These are phyloP conservation scores for Drosophila ambigua DNA, from an alignment of 1,140 invertebrate genomes.

Conservation along the genomic window DNA sequence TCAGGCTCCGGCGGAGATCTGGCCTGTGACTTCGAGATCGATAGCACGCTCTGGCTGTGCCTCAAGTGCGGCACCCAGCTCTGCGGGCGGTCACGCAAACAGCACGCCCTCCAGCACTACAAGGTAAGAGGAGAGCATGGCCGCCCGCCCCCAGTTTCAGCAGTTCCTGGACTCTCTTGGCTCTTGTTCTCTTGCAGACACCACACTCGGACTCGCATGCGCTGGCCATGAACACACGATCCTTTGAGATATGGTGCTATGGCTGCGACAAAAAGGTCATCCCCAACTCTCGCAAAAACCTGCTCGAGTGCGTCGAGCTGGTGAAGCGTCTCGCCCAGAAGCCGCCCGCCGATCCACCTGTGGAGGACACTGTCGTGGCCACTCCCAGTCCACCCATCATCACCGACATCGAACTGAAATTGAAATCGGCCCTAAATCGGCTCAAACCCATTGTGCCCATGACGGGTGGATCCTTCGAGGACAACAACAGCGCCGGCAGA, in stretches of 20 bases:
- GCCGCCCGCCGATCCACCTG: slow-evolving; percentile 51
- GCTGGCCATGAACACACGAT: slow-evolving; percentile 89
- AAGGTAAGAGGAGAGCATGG: slow-evolving; percentile 73
- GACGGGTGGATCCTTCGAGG: slow-evolving; percentile 29
- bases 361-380: background rate
- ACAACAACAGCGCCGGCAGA: background rate
- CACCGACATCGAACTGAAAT: slow-evolving; percentile 64
- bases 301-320: slow-evolving; percentile 87
- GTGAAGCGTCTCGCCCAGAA: slow-evolving; percentile 85
- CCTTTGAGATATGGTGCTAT: slow-evolving; percentile 91
- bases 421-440: slow-evolving; percentile 47
- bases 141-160: background rate
- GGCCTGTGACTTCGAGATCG: slow-evolving; percentile 85
- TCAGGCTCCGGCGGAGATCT: slow-evolving; percentile 6
- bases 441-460: slow-evolving; percentile 59
- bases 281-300: slow-evolving; percentile 86
- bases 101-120: slow-evolving; percentile 92
- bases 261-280: slow-evolving; percentile 87
- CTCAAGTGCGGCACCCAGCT: slow-evolving; percentile 90
- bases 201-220: slow-evolving; percentile 91
- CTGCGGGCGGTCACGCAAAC: slow-evolving; percentile 88
- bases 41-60: slow-evolving; percentile 88
- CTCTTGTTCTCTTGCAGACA: slow-evolving; percentile 78
- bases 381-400: slow-evolving; percentile 36
- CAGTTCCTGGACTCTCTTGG: background rate